Conservation (phyloP, 53 echinoderm and acorn worm species). For the Astropecten irregularis region DNA sequence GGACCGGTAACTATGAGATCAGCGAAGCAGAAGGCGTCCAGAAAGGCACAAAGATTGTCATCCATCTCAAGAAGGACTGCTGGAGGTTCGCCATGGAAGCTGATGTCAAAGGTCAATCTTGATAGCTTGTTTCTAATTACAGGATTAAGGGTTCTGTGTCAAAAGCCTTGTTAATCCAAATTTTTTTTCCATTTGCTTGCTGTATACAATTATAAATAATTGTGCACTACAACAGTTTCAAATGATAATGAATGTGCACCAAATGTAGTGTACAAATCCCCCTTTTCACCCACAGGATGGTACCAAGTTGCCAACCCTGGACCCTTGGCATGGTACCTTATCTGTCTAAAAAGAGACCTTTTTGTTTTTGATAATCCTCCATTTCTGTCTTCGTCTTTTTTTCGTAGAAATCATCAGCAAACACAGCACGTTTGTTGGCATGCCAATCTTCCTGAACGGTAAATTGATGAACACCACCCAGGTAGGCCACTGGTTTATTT, state of each 20-base stretch:
- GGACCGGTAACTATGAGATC: constrained; percentile 84
- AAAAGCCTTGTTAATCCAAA: too few species aligned
- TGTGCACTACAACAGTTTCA: too few species aligned
- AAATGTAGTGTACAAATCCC: too few species aligned
- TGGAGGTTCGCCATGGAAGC: constrained; percentile 95
- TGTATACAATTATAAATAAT: too few species aligned
- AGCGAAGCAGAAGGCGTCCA: constrained; percentile 88
- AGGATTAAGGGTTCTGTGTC: too few species aligned
- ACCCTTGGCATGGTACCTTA: too few species aligned
- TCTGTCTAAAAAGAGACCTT: too few species aligned
- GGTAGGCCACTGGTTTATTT: constrained; percentile 43
- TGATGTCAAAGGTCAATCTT: constrained; percentile 89
- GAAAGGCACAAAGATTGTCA: constrained; percentile 90
- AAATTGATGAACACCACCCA: constrained; percentile 84
- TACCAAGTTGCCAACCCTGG: too few species aligned
- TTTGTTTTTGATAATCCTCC: too few species aligned
- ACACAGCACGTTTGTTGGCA: constrained; percentile 96
- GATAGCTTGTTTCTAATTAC: background rate
- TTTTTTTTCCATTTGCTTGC: too few species aligned
- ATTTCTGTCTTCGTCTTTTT: background rate
- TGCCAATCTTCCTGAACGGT: constrained; percentile 92
- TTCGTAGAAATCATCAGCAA: constrained; percentile 88
- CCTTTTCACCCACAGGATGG: too few species aligned
- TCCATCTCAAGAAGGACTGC: constrained; percentile 97
- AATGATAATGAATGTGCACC: too few species aligned